Percentiles rank a stretch among this genome's conserved stretches.
Evolutionary conservation across 2,797 vertebrate genomes (phyloP).

Genomic region (Catharus ustulatus): DNA sequence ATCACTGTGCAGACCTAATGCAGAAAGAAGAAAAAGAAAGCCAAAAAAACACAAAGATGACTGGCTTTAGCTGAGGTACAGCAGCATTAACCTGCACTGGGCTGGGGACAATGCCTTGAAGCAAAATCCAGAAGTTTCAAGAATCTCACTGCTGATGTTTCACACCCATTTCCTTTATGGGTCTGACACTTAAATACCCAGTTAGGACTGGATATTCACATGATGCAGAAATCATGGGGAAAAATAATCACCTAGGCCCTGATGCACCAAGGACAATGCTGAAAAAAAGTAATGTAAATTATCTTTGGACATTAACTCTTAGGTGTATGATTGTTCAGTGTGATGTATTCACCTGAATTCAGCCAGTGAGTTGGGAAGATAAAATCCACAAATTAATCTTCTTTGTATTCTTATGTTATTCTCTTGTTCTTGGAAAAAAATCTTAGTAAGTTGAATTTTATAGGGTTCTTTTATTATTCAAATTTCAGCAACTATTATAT

Average conservation of each 20-base stretch:
- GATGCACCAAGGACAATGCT: neutral
- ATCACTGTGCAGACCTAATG: neutral
- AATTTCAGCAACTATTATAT: neutral
- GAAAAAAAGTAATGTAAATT: neutral
- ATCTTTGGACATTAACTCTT: neutral
- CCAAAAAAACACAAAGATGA: neutral
- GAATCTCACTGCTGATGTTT: neutral
- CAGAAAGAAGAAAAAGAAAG: neutral
- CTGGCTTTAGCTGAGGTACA: neutral
- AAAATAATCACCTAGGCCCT: neutral
- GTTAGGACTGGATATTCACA: neutral
- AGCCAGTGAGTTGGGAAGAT: neutral
- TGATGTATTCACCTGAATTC: neutral
- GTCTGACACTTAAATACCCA: neutral
- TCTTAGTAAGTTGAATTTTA: neutral
- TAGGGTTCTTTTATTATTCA: neutral
- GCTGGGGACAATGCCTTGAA: neutral
- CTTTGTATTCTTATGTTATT: neutral
- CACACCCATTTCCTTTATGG: neutral
- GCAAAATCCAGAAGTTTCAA: neutral
- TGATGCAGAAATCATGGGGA: neutral
- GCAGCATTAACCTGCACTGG: neutral
- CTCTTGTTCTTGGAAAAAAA: neutral
- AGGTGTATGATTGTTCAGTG: neutral
- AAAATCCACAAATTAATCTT: neutral